phyloP scores from a whole-genome alignment of 1,140 invertebrate species.

The Apocrypta bakeri region DNA sequence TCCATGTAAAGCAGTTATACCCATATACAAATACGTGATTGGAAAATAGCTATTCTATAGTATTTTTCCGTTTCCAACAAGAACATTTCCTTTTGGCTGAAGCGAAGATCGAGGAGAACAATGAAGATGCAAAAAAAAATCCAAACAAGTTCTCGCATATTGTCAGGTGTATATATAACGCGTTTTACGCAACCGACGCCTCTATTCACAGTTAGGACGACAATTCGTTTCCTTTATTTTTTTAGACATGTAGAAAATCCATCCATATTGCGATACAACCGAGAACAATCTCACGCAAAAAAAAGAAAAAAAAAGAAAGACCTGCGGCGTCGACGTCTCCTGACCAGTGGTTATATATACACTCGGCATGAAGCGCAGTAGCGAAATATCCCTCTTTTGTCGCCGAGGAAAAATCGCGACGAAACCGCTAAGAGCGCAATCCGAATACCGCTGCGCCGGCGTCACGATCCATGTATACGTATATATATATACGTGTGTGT shows the following conservation, averaged over 20 bases:
- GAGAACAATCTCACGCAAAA: background rate
- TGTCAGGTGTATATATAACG: conserved; percentile 47
- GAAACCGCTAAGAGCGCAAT: conserved; percentile 75
- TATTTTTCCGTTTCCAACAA: background rate
- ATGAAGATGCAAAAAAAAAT: background rate
- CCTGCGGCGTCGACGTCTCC: conserved; percentile 51
- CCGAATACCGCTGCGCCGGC: conserved; percentile 73
- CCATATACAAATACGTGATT: background rate
- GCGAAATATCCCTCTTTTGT: conserved; percentile 58
- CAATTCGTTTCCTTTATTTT: background rate
- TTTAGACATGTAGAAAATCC: background rate
- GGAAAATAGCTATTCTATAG: background rate
- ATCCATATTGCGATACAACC: background rate
- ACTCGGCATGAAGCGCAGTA: background rate
- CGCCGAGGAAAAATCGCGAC: conserved; percentile 66
- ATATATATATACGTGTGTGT: background rate
- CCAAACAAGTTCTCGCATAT: conserved; percentile 25
- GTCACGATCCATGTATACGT: conserved; percentile 69
- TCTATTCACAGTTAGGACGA: background rate
- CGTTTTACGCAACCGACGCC: background rate
- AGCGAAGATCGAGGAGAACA: conserved; percentile 2
- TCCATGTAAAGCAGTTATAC: too few species aligned
- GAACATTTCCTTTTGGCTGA: too few species aligned
- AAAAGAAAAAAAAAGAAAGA: background rate
- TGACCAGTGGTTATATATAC: conserved; percentile 68